Percentiles rank a stretch among this genome's conserved stretches.
Conservation (phyloP, 2,888 invertebrate genomes). For the Esperia sulphurella region DNA sequence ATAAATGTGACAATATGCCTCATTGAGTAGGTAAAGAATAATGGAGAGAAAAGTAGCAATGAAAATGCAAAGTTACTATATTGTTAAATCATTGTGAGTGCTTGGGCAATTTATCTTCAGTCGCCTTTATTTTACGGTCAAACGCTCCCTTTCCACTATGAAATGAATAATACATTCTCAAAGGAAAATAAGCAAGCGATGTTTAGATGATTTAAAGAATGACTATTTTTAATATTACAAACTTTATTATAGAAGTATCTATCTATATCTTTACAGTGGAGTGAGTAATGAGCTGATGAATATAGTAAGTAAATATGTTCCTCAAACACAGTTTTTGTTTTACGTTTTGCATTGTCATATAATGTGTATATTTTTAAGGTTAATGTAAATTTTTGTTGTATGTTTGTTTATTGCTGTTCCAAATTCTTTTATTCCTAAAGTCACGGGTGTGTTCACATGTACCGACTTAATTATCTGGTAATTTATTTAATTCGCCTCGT, state of each 20-base stretch:
- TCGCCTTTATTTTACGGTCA: constrained; percentile 10
- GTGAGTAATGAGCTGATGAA: too few relatives aligned
- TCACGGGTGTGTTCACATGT: constrained; percentile 5
- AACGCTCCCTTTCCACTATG: constrained; percentile 3
- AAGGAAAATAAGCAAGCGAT: neutral
- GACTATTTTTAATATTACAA: too few relatives aligned
- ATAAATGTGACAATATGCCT: neutral
- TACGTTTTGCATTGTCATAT: too few relatives aligned
- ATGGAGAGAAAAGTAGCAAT: constrained; percentile 6
- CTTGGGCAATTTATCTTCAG: constrained; percentile 6
- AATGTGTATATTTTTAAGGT: too few relatives aligned
- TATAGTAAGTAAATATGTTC: too few relatives aligned
- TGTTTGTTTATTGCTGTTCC: too few relatives aligned
- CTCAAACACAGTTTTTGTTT: too few relatives aligned
- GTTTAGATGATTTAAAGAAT: neutral
- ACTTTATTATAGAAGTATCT: too few relatives aligned
- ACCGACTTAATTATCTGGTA: constrained; percentile 15
- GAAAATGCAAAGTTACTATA: constrained; percentile 9
- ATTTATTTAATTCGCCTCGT: constrained; percentile 3
- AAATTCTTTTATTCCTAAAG: neutral
- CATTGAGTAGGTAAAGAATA: neutral
- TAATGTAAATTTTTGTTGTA: too few relatives aligned
- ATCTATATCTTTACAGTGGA: too few relatives aligned
- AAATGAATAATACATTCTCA: neutral
- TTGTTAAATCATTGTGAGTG: constrained; percentile 6